Conservation (phyloP, 2,888 invertebrate species). For the Yponomeuta evonymella region DNA sequence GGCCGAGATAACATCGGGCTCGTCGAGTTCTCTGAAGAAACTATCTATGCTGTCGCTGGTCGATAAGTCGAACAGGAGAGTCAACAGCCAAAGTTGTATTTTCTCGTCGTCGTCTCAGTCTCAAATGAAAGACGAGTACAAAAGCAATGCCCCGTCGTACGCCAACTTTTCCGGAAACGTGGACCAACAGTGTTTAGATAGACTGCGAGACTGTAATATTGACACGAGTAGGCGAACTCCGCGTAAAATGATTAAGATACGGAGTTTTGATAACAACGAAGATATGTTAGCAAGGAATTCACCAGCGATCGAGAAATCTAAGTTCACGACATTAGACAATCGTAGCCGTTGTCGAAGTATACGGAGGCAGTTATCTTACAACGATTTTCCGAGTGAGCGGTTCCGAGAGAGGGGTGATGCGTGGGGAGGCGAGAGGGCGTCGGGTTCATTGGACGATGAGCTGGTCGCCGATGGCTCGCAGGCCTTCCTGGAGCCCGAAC, state of each 20-base stretch:
- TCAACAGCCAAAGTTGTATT: conserved; percentile 65
- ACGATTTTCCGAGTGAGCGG: conserved; percentile 67
- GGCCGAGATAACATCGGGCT: conserved; percentile 66
- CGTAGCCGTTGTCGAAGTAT: conserved; percentile 66
- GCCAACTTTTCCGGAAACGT: conserved; percentile 70
- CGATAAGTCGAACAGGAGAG: conserved; percentile 61
- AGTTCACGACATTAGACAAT: conserved; percentile 69
- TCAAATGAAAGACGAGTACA: conserved; percentile 58
- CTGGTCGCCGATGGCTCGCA: conserved; percentile 51
- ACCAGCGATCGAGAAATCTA: conserved; percentile 48
- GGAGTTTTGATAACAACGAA: conserved; percentile 63
- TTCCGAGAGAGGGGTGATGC: conserved; percentile 54
- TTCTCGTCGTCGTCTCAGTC: conserved; percentile 53
- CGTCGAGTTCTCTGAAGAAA: conserved; percentile 63
- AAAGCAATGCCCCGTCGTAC: conserved; percentile 58
- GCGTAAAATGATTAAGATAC: conserved; percentile 56
- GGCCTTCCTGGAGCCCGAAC: conserved; percentile 57
- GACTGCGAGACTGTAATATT: conserved; percentile 53
- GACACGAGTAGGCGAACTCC: conserved; percentile 42
- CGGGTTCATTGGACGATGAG: conserved; percentile 48
- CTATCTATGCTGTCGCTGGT: conserved; percentile 65
- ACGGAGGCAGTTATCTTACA: conserved; percentile 69
- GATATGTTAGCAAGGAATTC: conserved; percentile 50
- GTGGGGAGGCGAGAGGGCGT: conserved; percentile 54
- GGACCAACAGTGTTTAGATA: conserved; percentile 66